These are phyloP conservation scores for Antheraea pernyi DNA, from an alignment of 1,140 invertebrate genomes.

Conservation along the genomic window DNA sequence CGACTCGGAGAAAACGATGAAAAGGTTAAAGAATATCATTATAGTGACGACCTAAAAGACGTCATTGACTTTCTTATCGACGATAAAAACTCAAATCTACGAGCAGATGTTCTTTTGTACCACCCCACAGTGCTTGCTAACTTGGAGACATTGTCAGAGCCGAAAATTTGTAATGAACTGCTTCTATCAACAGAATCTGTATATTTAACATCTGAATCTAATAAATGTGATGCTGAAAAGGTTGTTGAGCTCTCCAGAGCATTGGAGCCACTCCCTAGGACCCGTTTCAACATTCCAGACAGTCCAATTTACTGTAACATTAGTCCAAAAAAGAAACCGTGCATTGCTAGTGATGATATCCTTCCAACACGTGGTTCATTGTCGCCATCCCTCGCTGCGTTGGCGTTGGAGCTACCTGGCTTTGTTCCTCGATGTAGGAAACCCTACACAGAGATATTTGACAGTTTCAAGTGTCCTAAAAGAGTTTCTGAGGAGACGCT, in stretches of 20 bases:
- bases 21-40: conserved; percentile 51
- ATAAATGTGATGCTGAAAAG: conserved; percentile 71
- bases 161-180: conserved; percentile 47
- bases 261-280: conserved; percentile 54
- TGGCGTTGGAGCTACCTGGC: conserved; percentile 72
- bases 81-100: conserved; percentile 45
- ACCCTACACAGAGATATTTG: conserved; percentile 49
- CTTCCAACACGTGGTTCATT: conserved; percentile 35
- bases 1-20: conserved; percentile 25
- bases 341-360: conserved; percentile 27
- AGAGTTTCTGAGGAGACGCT: conserved; percentile 68
- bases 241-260: conserved; percentile 52
- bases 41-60: conserved; percentile 66
- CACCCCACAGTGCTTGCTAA: conserved; percentile 72
- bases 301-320: conserved; percentile 64
- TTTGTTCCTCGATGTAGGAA: conserved; percentile 68
- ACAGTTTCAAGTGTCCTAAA: conserved; percentile 53
- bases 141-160: conserved; percentile 41
- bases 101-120: conserved; percentile 64
- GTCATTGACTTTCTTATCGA: conserved; percentile 61
- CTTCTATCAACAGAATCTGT: conserved; percentile 42
- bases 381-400: conserved; percentile 68
- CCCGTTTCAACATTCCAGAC: conserved; percentile 34
- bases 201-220: conserved; percentile 39
- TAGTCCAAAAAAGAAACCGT: conserved; percentile 38